Percentiles rank a stretch among this genome's conserved stretches.
Conservation (phyloP, 2,113 vertebrate genomes). For the Muntiacus reevesi region DNA sequence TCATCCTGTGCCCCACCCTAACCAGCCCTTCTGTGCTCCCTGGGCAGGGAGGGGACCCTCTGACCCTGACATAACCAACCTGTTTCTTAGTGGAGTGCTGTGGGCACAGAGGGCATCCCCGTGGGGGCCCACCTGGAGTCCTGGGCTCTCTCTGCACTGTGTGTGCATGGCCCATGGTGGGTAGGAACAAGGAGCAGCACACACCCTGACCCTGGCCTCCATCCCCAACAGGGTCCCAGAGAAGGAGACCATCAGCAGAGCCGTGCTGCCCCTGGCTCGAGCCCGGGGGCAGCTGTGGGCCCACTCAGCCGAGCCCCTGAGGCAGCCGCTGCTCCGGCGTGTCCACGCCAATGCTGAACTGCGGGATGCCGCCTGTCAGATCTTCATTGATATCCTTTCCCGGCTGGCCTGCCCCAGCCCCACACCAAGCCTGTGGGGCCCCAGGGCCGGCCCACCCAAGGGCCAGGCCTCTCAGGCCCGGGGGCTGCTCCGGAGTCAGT, state of each 20-base stretch:
- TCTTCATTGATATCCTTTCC: slow-evolving; percentile 95
- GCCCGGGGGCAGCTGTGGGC: slow-evolving; percentile 88
- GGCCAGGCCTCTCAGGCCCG: fast-evolving
- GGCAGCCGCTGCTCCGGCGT: slow-evolving; percentile 89
- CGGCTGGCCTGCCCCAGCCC: fast-evolving
- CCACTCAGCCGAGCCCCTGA: slow-evolving; percentile 90
- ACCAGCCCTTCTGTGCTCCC: too few species aligned
- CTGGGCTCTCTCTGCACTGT: too few species aligned
- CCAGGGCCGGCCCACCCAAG: fast-evolving
- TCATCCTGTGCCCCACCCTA: too few species aligned
- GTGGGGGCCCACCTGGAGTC: too few species aligned
- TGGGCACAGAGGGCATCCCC: not conserved
- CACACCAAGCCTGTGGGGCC: fast-evolving
- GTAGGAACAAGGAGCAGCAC: too few species aligned
- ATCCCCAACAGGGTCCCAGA: slow-evolving; percentile 82
- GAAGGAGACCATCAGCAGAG: slow-evolving; percentile 88
- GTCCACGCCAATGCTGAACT: slow-evolving; percentile 83
- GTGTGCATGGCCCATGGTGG: fast-evolving
- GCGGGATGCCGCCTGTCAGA: slow-evolving; percentile 89
- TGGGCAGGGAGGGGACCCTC: not conserved
- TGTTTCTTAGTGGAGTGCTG: not conserved
- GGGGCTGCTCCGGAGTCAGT: not conserved
- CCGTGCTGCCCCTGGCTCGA: slow-evolving; percentile 85
- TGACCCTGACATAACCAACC: not conserved
- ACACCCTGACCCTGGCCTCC: not conserved